These are phyloP conservation scores for Arenaria interpres DNA, from an alignment of 2,113 vertebrate genomes.

Conservation along the genomic window DNA sequence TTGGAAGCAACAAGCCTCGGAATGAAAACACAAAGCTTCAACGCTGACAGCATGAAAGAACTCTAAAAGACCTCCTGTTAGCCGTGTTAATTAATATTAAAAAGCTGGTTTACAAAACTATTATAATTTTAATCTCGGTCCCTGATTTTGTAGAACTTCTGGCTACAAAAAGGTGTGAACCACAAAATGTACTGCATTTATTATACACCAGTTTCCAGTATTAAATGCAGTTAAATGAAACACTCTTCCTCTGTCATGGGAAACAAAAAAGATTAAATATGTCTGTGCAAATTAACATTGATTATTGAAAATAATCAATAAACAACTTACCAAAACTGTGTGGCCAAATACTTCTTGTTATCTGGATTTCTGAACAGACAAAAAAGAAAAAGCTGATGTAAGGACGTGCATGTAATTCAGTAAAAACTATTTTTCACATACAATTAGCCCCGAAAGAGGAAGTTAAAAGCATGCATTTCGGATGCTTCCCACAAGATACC, in stretches of 20 bases:
- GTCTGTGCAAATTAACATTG: background rate
- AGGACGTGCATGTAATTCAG: background rate
- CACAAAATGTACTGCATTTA: constrained; percentile 22
- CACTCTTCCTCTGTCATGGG: background rate
- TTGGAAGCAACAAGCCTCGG: constrained; percentile 41
- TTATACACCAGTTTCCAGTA: background rate
- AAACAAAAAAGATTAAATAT: background rate
- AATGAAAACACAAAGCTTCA: constrained; percentile 64
- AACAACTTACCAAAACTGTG: constrained; percentile 34
- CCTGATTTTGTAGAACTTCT: constrained; percentile 16
- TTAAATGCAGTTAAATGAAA: background rate
- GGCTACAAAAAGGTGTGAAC: constrained; percentile 1
- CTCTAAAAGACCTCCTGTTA: constrained; percentile 46
- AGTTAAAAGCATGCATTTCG: background rate
- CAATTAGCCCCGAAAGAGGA: background rate
- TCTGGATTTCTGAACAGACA: constrained; percentile 46
- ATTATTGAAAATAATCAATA: background rate
- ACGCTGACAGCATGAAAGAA: constrained; percentile 29
- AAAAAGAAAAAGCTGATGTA: background rate
- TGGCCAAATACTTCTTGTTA: constrained; percentile 20
- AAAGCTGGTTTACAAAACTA: constrained; percentile 39
- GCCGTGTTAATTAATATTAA: constrained; percentile 16
- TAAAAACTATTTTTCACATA: background rate
- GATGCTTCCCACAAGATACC: background rate
- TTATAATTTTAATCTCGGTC: constrained; percentile 10